Percentiles rank a stretch among this genome's conserved stretches.
These are phyloP conservation scores for Drosophila pseudotalamancana DNA, from an alignment of 2,888 invertebrate genomes.

Conservation along the genomic window DNA sequence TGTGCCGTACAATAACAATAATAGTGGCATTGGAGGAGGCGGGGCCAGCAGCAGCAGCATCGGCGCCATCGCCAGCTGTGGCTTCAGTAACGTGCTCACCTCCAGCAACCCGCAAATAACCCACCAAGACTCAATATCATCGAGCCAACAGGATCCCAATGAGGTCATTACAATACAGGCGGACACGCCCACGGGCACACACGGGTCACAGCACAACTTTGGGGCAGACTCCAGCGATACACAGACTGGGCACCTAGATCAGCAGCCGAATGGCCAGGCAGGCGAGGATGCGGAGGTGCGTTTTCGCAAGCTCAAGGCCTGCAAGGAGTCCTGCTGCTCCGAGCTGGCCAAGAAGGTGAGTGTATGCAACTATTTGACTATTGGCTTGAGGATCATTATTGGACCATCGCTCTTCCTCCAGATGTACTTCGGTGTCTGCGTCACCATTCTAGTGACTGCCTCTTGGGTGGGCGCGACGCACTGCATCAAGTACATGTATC, in stretches of 20 bases:
- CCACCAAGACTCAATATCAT: constrained; percentile 86
- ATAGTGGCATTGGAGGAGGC: constrained; percentile 16
- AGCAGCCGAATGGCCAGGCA: constrained; percentile 65
- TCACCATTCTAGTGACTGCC: constrained; percentile 93
- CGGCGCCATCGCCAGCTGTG: constrained; percentile 59
- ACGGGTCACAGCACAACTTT: constrained; percentile 62
- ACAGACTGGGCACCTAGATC: constrained; percentile 66
- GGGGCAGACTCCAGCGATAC: constrained; percentile 66
- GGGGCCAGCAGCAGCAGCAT: constrained; percentile 35
- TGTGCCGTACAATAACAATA: constrained; percentile 81
- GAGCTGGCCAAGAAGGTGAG: constrained; percentile 92
- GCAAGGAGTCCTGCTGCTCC: constrained; percentile 92
- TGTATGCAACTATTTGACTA: no score
- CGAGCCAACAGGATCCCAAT: constrained; percentile 87
- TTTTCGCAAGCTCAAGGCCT: constrained; percentile 84
- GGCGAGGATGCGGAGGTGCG: constrained; percentile 73
- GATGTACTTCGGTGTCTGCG: constrained; percentile 95
- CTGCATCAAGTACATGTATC: constrained; percentile 93
- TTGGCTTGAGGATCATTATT: no score
- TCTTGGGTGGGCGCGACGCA: constrained; percentile 97
- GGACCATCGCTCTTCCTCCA: constrained; percentile 81
- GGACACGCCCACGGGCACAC: constrained; percentile 69
- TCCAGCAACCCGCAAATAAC: constrained; percentile 85
- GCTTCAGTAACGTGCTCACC: constrained; percentile 85
- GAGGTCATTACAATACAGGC: constrained; percentile 84